phyloP scores from a whole-genome alignment of 2,113 vertebrate genomes.

The Ptilorrhoa leucosticta region DNA sequence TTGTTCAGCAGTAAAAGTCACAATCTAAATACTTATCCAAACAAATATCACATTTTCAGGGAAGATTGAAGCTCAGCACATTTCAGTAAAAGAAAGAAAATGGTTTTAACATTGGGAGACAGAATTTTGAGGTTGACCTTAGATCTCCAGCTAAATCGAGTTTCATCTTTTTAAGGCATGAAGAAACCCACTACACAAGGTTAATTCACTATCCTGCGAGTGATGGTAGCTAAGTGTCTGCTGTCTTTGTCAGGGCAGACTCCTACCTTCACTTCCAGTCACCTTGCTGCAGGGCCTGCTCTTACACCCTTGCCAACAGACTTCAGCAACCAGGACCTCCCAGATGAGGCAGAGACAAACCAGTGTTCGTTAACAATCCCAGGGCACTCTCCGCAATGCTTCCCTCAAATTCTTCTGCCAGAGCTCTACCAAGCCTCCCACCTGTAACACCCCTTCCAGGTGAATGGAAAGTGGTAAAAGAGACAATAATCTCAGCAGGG shows the following conservation, averaged over 20 bases:
- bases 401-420: not conserved
- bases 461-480: not conserved
- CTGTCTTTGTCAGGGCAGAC: not conserved
- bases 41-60: not conserved
- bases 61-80: not conserved
- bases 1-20: not conserved
- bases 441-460: not conserved
- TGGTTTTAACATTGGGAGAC: not conserved
- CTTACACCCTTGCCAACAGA: not conserved
- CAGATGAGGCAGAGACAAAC: not conserved
- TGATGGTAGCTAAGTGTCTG: not conserved
- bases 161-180: not conserved
- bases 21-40: not conserved
- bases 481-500: not conserved
- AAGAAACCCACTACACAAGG: not conserved
- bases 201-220: not conserved
- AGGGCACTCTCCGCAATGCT: fast-evolving
- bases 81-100: not conserved
- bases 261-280: not conserved
- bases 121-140: not conserved
- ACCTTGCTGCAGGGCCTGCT: not conserved
- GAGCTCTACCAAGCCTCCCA: not conserved
- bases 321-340: not conserved
- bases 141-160: not conserved
- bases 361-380: not conserved